Evolutionary conservation across 1,140 invertebrate species (phyloP), one percentile per base, ranked within the genome.

Genomic region (Drosophila yakuba): DNA sequence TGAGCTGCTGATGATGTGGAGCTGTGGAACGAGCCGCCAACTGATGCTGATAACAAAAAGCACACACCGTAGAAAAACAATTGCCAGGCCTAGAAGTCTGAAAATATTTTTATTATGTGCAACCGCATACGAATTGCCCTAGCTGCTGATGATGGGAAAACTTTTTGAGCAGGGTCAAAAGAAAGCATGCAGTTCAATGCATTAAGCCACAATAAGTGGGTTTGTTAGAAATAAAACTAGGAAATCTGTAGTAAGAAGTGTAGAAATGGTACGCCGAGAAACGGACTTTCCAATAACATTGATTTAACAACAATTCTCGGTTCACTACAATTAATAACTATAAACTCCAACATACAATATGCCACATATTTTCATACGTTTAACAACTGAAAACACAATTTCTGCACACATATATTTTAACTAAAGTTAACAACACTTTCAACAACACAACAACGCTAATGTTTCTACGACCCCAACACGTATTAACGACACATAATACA

Each of bases 1-100:
- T 17, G 17, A 43, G 45, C 62, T 38, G 58, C 17, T 38, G 62
- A 20, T 64, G 43, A 47, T 63, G 58, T 38, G 14, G 43, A 28
- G 41, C 38, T 25, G 35, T 32, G 51, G 25, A 64, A 15, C 25
- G 23, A 25, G 41, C 43, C 5, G 43, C 43, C 17, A 12, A 39
- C 64, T 50, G 68, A 57, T 58, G 68, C 66, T 72, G 68, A 72
- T 72, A 72, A 72, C 66, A 71, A 58, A 69, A 72, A 43, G 25
- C 67, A 43, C 28, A 54, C 35, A 56, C 38, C 11, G 38, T 52
- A 54, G 11, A 52, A 72, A 58, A 41, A 58, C 43, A 58, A 71
- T 41, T 71, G 64, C 63, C 64, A 23, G 35, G 43, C 20, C 11
- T 57, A 55, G 43, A 71, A 50, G 17, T 68, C 61, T 45, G 35